phyloP scores from a whole-genome alignment of 2,113 vertebrate genomes.

The Sturnus vulgaris region DNA sequence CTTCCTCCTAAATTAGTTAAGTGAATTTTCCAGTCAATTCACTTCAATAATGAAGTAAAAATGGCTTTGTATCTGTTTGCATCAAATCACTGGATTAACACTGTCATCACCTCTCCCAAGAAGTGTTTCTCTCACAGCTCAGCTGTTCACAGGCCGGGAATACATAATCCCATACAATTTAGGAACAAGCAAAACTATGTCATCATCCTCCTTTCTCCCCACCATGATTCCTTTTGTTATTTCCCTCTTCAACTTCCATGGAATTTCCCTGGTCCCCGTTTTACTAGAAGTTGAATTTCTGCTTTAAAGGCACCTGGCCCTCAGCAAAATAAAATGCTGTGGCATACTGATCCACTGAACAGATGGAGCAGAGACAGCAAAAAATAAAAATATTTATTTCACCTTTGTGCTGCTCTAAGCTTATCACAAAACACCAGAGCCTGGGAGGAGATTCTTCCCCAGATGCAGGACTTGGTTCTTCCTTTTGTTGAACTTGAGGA shows the following conservation, averaged over 20 bases:
- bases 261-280: neutral
- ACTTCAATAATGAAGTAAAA: neutral
- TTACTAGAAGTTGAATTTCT: neutral
- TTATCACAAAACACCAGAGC: neutral
- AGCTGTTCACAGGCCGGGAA: neutral
- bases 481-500: neutral
- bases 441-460: neutral
- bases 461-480: neutral
- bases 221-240: neutral
- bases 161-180: neutral
- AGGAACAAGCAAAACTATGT: neutral
- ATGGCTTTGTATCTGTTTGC: neutral
- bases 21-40: neutral
- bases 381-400: neutral
- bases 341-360: neutral
- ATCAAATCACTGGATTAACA: neutral
- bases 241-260: fast-evolving
- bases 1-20: neutral
- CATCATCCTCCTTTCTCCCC: neutral
- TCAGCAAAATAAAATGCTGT: neutral
- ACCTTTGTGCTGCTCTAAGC: neutral
- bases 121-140: neutral
- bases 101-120: neutral
- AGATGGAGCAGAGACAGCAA: neutral
- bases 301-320: neutral